Conservation (phyloP, 2,797 vertebrate species). For the Hirundo rustica region DNA sequence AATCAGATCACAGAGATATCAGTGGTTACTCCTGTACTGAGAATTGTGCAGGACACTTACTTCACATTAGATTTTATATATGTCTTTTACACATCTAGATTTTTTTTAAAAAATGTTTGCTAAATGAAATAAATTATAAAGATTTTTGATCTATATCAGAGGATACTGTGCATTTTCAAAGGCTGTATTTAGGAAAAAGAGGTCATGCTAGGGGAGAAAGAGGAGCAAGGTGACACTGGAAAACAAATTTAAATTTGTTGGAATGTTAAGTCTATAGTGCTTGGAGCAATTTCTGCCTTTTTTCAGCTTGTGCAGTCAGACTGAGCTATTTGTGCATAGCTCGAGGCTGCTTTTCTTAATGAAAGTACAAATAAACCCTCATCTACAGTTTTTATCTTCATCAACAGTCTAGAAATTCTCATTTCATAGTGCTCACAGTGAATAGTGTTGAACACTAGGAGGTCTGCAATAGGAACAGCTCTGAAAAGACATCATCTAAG, state of each 20-base stretch:
- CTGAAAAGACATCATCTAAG: background rate
- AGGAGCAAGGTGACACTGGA: background rate
- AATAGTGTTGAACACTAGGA: background rate
- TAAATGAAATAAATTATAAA: background rate
- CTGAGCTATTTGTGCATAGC: slow-evolving; percentile 7
- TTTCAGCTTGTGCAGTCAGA: background rate
- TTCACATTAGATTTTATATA: background rate
- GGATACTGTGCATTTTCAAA: background rate
- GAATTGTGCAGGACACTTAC: background rate
- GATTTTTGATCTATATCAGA: background rate
- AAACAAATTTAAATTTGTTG: background rate
- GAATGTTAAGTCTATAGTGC: background rate
- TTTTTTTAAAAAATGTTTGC: background rate
- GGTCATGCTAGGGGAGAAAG: background rate
- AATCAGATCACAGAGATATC: background rate
- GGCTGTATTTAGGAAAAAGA: background rate
- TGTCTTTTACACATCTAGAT: background rate
- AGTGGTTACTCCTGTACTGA: background rate
- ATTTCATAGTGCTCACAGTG: background rate
- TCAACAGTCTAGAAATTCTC: slow-evolving; percentile 9
- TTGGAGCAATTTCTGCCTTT: background rate
- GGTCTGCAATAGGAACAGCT: background rate
- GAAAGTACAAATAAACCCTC: slow-evolving; percentile 21
- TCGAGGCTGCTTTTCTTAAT: background rate
- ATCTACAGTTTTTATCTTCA: background rate